Evolutionary conservation across 2,797 vertebrate genomes (phyloP).

Genomic region (Percopsis omiscomaycus): DNA sequence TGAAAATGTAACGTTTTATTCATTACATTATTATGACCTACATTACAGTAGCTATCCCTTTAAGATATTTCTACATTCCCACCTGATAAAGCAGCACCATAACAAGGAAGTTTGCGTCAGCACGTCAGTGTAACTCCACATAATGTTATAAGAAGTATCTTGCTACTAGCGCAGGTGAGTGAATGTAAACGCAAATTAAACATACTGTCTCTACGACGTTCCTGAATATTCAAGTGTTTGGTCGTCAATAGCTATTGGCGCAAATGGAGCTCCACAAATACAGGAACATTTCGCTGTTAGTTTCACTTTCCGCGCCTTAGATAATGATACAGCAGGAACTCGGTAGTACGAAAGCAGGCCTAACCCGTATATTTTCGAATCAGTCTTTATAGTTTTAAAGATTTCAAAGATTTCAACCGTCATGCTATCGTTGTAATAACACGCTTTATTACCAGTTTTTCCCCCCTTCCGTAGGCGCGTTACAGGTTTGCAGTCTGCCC

Average conservation of each 20-base stretch:
- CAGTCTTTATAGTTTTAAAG: no score
- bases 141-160: conserved; percentile 18
- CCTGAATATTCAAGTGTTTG: background rate
- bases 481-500: no score
- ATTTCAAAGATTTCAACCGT: no score
- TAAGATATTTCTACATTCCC: conserved; percentile 27
- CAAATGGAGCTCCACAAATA: background rate
- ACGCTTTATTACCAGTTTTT: no score
- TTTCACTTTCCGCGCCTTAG: conserved; percentile 50
- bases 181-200: background rate
- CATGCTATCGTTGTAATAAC: no score
- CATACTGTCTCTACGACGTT: no score
- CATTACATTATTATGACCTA: background rate
- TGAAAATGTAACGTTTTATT: no score
- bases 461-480: no score
- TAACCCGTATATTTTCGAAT: background rate
- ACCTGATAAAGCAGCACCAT: conserved; percentile 20
- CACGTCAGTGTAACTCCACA: background rate
- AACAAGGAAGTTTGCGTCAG: conserved; percentile 46
- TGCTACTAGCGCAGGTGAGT: conserved; percentile 46
- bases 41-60: conserved; percentile 12
- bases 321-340: background rate
- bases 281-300: background rate
- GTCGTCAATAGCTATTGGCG: background rate
- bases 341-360: background rate